A percentile compares a stretch with the other conserved stretches of the same genome.
phyloP scores from a whole-genome alignment of 2,888 invertebrate species.

The Gerris lacustris region DNA sequence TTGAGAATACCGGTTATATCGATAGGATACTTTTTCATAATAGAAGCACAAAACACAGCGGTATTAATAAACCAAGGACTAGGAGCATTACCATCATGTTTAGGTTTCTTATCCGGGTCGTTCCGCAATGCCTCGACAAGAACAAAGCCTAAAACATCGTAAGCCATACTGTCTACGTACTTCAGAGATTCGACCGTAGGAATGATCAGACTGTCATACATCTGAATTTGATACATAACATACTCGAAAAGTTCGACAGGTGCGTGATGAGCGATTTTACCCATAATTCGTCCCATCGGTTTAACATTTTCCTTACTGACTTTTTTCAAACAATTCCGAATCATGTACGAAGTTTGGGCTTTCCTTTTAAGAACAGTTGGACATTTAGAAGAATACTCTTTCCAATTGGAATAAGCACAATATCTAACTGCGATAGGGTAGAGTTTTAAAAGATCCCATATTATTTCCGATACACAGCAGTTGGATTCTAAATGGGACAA shows the following conservation, averaged over 20 bases:
- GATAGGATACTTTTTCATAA: constrained; percentile 93
- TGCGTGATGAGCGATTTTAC: constrained; percentile 91
- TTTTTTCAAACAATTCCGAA: constrained; percentile 92
- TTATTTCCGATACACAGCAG: constrained; percentile 90
- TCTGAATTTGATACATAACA: constrained; percentile 68
- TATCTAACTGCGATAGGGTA: constrained; percentile 78
- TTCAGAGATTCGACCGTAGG: constrained; percentile 97
- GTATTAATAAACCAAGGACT: constrained; percentile 90
- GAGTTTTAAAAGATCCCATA: constrained; percentile 77
- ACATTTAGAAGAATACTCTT: constrained; percentile 70
- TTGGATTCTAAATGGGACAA: constrained; percentile 86
- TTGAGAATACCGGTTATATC: constrained; percentile 90
- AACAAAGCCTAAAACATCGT: constrained; percentile 92
- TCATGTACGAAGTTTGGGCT: constrained; percentile 52
- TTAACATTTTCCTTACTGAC: constrained; percentile 98
- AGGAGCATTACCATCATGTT: constrained; percentile 80
- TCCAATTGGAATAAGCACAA: constrained; percentile 90
- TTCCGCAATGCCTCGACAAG: constrained; percentile 81
- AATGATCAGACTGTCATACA: constrained; percentile 83
- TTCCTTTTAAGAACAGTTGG: constrained; percentile 58
- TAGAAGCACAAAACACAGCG: constrained; percentile 87
- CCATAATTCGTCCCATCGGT: constrained; percentile 86
- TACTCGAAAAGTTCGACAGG: constrained; percentile 95
- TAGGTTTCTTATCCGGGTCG: constrained; percentile 58
- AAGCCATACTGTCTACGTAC: constrained; percentile 85